A percentile compares a stretch with the other conserved stretches of the same genome.
These are phyloP conservation scores for Odontesthes bonariensis DNA, from an alignment of 2,113 vertebrate species.

Conservation along the genomic window DNA sequence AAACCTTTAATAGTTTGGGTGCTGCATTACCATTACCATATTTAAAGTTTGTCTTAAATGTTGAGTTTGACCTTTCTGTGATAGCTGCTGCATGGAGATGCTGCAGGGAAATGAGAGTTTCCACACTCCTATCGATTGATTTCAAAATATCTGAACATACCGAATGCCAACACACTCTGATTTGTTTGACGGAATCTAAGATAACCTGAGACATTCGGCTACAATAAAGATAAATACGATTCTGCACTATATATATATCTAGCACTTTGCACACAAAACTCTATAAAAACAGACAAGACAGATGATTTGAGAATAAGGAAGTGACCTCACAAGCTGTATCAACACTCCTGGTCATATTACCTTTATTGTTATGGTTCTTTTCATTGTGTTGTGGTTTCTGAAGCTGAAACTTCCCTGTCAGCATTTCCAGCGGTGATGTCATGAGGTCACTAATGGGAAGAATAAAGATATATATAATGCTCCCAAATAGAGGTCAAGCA, in stretches of 20 bases:
- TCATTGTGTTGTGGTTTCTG: background rate
- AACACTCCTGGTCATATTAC: background rate
- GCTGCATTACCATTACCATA: no score
- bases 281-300: background rate
- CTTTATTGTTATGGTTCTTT: background rate
- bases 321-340: background rate
- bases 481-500: background rate
- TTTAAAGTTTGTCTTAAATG: background rate
- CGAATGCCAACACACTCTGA: background rate
- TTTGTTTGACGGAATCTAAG: background rate
- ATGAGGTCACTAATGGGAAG: background rate
- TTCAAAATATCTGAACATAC: background rate
- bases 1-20: no score
- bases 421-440: background rate
- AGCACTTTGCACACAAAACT: background rate
- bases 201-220: background rate
- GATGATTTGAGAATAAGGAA: background rate
- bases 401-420: background rate
- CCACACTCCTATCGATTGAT: background rate
- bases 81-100: no score
- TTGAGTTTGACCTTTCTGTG: background rate
- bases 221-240: background rate
- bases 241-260: background rate
- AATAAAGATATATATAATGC: background rate
- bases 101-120: background rate